Evolutionary conservation across 2,113 vertebrate genomes (phyloP).

Genomic region (Salvelinus fontinalis): DNA sequence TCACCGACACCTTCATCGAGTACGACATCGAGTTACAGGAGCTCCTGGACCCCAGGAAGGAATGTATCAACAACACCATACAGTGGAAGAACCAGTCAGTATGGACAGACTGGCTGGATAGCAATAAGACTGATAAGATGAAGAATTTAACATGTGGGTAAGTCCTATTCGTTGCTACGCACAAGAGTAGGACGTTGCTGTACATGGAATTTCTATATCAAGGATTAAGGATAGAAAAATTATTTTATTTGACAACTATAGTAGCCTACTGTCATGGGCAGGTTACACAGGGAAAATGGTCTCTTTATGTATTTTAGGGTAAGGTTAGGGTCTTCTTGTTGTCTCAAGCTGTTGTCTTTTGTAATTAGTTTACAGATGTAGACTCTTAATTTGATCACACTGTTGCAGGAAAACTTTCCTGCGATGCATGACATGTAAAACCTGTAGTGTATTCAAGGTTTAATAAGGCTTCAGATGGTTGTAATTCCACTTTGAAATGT

Average conservation of each 20-base stretch:
- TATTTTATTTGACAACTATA: not conserved
- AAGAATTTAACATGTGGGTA: slow-evolving; percentile 76
- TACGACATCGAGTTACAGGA: slow-evolving; percentile 93
- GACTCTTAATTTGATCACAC: too few relatives aligned
- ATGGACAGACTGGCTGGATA: not conserved
- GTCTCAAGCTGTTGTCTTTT: too few relatives aligned
- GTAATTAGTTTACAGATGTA: too few relatives aligned
- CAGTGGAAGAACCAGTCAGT: slow-evolving; percentile 68
- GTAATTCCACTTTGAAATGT: too few relatives aligned
- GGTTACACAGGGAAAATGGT: too few relatives aligned
- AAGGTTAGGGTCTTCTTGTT: too few relatives aligned
- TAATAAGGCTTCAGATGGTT: too few relatives aligned
- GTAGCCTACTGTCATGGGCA: too few relatives aligned
- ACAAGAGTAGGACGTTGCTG: not conserved
- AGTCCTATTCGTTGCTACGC: slow-evolving; percentile 33
- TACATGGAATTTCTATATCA: not conserved
- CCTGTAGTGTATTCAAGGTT: too few relatives aligned
- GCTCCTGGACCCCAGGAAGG: slow-evolving; percentile 81
- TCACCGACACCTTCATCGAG: slow-evolving; percentile 93
- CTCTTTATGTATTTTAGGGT: too few relatives aligned
- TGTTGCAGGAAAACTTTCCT: too few relatives aligned
- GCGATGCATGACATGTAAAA: too few relatives aligned
- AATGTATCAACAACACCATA: slow-evolving; percentile 90
- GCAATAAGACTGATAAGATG: not conserved
- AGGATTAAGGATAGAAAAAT: not conserved